Evolutionary conservation across 1,140 invertebrate genomes (phyloP).

Genomic region (Eufriesea mexicana): DNA sequence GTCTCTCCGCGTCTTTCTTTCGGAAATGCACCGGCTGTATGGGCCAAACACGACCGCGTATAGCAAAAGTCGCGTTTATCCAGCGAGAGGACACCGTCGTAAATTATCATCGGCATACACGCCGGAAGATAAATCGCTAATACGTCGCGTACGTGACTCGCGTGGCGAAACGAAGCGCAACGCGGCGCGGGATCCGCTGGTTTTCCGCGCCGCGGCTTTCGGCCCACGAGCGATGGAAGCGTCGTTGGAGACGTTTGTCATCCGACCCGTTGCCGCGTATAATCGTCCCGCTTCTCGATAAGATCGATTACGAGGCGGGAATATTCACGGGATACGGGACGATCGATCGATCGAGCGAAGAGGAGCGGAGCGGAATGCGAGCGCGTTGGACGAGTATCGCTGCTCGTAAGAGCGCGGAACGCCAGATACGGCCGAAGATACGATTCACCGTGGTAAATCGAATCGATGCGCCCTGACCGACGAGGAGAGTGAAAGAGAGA

Average conservation of each 20-base stretch:
- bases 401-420: background rate
- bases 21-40: background rate
- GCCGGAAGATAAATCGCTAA: conserved; percentile 62
- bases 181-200: conserved; percentile 36
- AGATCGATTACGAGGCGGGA: conserved; percentile 3
- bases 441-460: background rate
- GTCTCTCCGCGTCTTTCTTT: background rate
- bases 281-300: conserved; percentile 18
- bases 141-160: conserved; percentile 55
- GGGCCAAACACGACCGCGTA: conserved; percentile 14
- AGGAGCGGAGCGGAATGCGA: too few relatives aligned
- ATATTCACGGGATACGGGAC: background rate
- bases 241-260: background rate
- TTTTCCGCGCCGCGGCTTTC: conserved; percentile 49
- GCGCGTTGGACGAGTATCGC: background rate
- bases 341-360: background rate
- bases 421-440: background rate
- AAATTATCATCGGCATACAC: conserved; percentile 62
- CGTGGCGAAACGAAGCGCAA: conserved; percentile 31
- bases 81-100: conserved; percentile 23
- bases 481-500: too few relatives aligned
- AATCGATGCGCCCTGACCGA: background rate
- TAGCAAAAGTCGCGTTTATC: conserved; percentile 17
- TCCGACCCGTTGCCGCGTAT: conserved; percentile 4
- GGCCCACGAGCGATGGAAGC: background rate